phyloP scores from a whole-genome alignment of 1,140 invertebrate genomes.

The Pissodes strobi region DNA sequence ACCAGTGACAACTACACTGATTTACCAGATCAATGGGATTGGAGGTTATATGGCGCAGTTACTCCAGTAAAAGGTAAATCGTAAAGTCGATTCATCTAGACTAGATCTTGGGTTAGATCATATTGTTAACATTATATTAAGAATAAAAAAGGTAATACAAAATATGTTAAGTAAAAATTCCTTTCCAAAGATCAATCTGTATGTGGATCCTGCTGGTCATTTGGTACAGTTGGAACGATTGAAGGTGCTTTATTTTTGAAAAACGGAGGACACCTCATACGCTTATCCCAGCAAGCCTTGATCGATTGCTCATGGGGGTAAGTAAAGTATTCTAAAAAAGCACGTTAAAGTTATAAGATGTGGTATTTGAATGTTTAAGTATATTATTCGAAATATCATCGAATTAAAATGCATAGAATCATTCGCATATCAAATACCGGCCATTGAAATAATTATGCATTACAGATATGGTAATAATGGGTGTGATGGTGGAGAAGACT shows the following conservation, averaged over 20 bases:
- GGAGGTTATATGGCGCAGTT: conserved; percentile 90
- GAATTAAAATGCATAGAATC: too few relatives aligned
- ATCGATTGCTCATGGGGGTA: conserved; percentile 95
- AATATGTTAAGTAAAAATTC: background rate
- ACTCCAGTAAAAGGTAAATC: conserved; percentile 87
- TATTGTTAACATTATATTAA: too few relatives aligned
- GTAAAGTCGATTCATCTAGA: background rate
- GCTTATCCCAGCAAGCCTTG: conserved; percentile 88
- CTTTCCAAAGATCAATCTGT: conserved; percentile 86
- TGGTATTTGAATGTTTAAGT: too few relatives aligned
- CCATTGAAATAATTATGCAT: background rate
- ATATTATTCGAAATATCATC: too few relatives aligned
- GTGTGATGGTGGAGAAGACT: conserved; percentile 95
- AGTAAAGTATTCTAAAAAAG: conserved; percentile 38
- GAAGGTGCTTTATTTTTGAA: conserved; percentile 91
- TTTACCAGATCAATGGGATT: conserved; percentile 79
- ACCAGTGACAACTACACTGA: conserved; percentile 51
- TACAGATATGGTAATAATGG: conserved; percentile 90
- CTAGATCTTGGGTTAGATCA: too few relatives aligned
- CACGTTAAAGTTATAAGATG: too few relatives aligned
- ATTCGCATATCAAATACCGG: too few relatives aligned
- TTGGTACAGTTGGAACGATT: conserved; percentile 90
- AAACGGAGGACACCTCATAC: conserved; percentile 75
- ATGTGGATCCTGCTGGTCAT: conserved; percentile 96
- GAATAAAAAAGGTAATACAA: background rate